phyloP scores from a whole-genome alignment of 1,140 invertebrate species.

The Subanguina moxae region DNA sequence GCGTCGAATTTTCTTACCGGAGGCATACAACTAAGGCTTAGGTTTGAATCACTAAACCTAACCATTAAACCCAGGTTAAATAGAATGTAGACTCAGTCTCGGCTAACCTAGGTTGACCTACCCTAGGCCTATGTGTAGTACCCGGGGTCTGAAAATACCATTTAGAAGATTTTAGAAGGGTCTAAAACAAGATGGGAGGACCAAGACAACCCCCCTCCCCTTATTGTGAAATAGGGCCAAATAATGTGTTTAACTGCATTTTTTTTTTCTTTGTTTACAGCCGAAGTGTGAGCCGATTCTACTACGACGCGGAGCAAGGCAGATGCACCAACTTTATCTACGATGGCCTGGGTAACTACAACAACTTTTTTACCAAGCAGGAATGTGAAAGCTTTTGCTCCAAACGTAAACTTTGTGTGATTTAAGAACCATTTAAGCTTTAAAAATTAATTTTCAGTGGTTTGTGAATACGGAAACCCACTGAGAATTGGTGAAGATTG shows the following conservation, averaged over 20 bases:
- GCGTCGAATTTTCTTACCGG: no score
- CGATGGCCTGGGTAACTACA: slow-evolving; percentile 54
- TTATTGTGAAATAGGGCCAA: not conserved
- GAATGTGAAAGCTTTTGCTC: slow-evolving; percentile 56
- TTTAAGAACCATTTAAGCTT: slow-evolving; percentile 4
- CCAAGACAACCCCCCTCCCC: no score
- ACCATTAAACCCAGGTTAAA: no score
- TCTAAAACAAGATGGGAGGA: no score
- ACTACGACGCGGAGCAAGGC: slow-evolving; percentile 55
- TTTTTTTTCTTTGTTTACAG: not conserved
- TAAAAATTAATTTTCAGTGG: slow-evolving; percentile 42
- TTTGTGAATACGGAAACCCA: slow-evolving; percentile 58
- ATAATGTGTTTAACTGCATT: not conserved
- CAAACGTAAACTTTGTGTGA: slow-evolving; percentile 38
- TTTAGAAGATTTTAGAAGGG: no score
- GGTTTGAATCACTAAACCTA: no score
- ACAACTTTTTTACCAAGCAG: slow-evolving; percentile 57
- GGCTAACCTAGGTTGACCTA: no score
- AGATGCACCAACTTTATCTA: slow-evolving; percentile 51
- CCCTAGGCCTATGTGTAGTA: no score
- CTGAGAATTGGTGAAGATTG: slow-evolving; percentile 56
- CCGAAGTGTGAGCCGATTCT: slow-evolving; percentile 49
- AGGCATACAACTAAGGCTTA: no score
- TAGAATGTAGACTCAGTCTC: no score
- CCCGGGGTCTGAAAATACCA: no score